Conservation (phyloP, 2,113 vertebrate genomes). For the Okapia johnstoni region DNA sequence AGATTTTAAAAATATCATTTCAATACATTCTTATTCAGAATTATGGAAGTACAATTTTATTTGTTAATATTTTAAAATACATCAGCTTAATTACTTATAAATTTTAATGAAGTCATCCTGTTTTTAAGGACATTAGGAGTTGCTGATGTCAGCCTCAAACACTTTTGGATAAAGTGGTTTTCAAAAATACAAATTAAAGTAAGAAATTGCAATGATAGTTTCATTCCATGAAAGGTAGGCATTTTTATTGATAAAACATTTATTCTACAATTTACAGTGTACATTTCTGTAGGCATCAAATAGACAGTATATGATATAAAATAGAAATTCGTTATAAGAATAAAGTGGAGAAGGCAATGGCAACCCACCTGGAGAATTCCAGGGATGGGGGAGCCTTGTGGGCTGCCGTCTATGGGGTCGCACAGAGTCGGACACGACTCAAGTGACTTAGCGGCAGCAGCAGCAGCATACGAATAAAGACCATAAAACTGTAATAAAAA, state of each 20-base stretch:
- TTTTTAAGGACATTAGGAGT: neutral
- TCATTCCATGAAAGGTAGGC: neutral
- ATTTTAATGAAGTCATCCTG: neutral
- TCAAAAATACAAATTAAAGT: neutral
- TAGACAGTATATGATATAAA: neutral
- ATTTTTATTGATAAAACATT: neutral
- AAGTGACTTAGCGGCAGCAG: fast-evolving
- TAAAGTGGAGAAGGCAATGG: neutral
- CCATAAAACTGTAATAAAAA: neutral
- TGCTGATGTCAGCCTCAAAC: neutral
- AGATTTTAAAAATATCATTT: neutral
- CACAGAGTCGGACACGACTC: fast-evolving
- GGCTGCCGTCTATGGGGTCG: neutral
- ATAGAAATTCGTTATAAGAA: neutral
- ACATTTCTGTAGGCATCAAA: neutral
- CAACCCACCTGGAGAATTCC: neutral
- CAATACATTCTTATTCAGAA: neutral
- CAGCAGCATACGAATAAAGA: neutral
- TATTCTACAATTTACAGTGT: neutral
- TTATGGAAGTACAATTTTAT: neutral
- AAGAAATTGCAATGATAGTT: neutral
- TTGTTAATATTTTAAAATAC: neutral
- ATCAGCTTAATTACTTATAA: neutral
- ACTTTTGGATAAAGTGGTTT: neutral
- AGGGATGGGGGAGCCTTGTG: neutral